Evolutionary conservation across 2,113 vertebrate genomes (phyloP).

Genomic region (Tyto alba): DNA sequence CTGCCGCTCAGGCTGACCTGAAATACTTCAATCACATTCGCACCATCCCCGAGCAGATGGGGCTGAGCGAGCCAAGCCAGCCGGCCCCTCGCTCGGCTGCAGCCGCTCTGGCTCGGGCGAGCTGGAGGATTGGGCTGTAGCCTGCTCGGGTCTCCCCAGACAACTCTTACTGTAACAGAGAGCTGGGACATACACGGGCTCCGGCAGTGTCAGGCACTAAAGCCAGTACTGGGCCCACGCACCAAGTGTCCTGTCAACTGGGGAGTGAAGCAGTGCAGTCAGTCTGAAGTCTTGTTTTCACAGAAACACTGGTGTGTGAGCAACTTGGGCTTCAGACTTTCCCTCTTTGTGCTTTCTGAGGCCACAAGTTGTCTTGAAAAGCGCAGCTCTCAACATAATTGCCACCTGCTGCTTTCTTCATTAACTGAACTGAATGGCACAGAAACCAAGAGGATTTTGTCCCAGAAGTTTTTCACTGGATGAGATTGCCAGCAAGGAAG

Average conservation of each 20-base stretch:
- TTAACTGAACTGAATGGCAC: neutral
- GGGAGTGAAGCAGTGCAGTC: neutral
- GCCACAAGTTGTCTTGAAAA: neutral
- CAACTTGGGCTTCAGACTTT: neutral
- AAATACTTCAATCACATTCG: neutral
- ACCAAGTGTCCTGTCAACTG: too few species aligned
- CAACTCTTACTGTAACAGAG: neutral
- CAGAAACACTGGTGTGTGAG: neutral
- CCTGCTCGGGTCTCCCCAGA: neutral
- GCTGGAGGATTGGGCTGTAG: too few species aligned
- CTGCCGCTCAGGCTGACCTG: neutral
- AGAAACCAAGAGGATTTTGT: neutral
- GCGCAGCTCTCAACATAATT: neutral
- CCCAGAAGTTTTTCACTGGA: neutral
- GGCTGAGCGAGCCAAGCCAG: neutral
- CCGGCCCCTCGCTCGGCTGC: neutral
- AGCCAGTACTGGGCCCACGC: neutral
- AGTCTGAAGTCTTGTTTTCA: neutral
- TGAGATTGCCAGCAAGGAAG: neutral
- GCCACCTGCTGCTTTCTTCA: neutral
- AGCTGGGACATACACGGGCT: accelerated
- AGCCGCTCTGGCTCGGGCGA: neutral
- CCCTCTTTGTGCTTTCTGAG: neutral
- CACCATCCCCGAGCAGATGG: neutral
- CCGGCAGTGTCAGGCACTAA: too few species aligned